phyloP scores from a whole-genome alignment of 2,113 vertebrate genomes.

The Acanthisitta chloris region DNA sequence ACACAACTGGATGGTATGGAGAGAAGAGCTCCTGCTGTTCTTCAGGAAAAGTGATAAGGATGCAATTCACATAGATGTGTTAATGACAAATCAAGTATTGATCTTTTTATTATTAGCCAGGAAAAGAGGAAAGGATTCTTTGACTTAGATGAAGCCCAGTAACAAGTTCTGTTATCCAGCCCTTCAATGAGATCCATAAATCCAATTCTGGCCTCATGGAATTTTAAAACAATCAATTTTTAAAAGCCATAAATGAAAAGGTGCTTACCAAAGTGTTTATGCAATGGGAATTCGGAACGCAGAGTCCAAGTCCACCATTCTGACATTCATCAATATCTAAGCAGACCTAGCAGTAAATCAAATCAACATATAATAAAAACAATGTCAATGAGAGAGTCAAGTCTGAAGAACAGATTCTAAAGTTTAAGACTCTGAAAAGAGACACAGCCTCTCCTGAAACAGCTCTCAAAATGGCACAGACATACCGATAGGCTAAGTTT shows the following conservation, averaged over 20 bases:
- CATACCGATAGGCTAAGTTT: background rate
- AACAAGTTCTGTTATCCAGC: background rate
- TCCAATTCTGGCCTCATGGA: background rate
- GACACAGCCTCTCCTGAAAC: background rate
- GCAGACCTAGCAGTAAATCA: slow-evolving; percentile 67
- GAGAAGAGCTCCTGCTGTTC: background rate
- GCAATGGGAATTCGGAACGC: slow-evolving; percentile 88
- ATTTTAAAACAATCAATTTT: background rate
- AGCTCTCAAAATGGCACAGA: background rate
- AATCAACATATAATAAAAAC: background rate
- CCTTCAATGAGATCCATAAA: background rate
- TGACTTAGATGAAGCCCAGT: background rate
- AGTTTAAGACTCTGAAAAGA: background rate
- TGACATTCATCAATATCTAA: slow-evolving; percentile 90
- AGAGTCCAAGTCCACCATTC: slow-evolving; percentile 81
- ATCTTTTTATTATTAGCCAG: background rate
- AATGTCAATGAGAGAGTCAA: background rate
- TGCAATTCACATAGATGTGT: background rate
- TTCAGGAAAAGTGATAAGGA: background rate
- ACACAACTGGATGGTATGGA: background rate
- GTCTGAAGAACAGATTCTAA: background rate
- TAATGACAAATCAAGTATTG: background rate
- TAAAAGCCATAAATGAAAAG: background rate
- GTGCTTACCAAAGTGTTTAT: slow-evolving; percentile 88
- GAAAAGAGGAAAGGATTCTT: background rate